Percentiles rank a stretch among this genome's conserved stretches.
Evolutionary conservation across 2,113 vertebrate genomes (phyloP).

Genomic region (Thalassoma bifasciatum): DNA sequence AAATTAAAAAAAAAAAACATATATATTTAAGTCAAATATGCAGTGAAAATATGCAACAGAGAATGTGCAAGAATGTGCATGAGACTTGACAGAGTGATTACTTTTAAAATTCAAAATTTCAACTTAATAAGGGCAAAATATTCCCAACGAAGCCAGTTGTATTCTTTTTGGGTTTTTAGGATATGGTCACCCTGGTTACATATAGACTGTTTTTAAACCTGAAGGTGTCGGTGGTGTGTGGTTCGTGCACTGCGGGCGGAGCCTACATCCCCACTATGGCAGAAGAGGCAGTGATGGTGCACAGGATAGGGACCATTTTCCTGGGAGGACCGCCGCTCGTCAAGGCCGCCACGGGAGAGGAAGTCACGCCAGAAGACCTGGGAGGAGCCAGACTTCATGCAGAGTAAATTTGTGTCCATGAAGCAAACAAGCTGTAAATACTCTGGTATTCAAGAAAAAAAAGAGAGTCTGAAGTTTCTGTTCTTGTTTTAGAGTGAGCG

Average conservation of each 20-base stretch:
- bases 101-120: too few relatives aligned
- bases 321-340: constrained; percentile 90
- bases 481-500: constrained; percentile 82
- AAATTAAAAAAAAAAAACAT: too few relatives aligned
- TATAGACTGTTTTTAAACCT: constrained; percentile 8
- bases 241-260: constrained; percentile 89
- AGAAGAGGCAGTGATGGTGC: constrained; percentile 87
- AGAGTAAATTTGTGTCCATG: constrained; percentile 70
- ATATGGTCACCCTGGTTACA: too few relatives aligned
- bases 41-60: too few relatives aligned
- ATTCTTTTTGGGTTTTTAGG: too few relatives aligned
- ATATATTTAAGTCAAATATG: too few relatives aligned
- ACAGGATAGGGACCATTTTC: constrained; percentile 88
- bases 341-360: constrained; percentile 91
- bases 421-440: neutral
- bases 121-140: too few relatives aligned
- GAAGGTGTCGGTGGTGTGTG: constrained; percentile 90
- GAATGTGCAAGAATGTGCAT: too few relatives aligned
- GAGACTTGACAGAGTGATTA: too few relatives aligned
- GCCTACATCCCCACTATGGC: constrained; percentile 89
- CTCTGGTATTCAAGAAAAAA: neutral
- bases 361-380: constrained; percentile 86
- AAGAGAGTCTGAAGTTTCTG: fast-evolving
- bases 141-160: too few relatives aligned
- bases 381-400: constrained; percentile 88